These are phyloP conservation scores for Podotricha telesiphe DNA, from an alignment of 2,888 invertebrate genomes.

Conservation along the genomic window DNA sequence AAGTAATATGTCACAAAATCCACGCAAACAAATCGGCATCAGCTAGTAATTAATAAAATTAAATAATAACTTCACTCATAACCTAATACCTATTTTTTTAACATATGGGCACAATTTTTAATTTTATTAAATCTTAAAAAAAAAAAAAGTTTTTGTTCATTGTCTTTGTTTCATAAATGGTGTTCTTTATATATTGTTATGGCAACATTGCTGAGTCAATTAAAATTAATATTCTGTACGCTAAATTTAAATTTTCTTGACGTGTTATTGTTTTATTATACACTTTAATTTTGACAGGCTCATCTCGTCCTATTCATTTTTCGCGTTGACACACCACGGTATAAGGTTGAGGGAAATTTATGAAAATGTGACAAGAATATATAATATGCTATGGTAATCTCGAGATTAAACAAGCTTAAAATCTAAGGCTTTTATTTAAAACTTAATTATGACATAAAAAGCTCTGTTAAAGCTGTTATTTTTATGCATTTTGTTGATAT, in stretches of 20 bases:
- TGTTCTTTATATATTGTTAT: not conserved
- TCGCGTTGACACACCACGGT: constrained; percentile 61
- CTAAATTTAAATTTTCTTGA: constrained; percentile 10
- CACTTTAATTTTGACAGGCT: constrained; percentile 27
- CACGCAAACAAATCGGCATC: no score
- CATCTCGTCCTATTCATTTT: constrained; percentile 36
- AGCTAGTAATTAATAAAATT: no score
- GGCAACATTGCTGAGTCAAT: not conserved
- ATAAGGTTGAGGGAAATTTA: constrained; percentile 57
- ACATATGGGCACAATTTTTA: no score
- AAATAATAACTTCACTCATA: no score
- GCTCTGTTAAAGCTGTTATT: not conserved
- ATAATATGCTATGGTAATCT: constrained; percentile 55
- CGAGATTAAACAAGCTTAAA: constrained; percentile 40
- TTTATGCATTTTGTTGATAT: no score
- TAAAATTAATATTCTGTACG: constrained; percentile 1
- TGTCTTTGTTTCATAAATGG: not conserved
- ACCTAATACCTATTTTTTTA: no score
- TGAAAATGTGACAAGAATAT: constrained; percentile 64
- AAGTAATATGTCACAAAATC: no score
- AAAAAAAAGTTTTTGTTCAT: not conserved
- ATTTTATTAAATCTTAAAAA: not conserved
- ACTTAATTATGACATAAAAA: constrained; percentile 5
- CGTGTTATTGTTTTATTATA: constrained; percentile 20
- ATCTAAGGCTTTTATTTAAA: constrained; percentile 45